Conservation (phyloP, 2,113 vertebrate species). For the Alligator mississippiensis region DNA sequence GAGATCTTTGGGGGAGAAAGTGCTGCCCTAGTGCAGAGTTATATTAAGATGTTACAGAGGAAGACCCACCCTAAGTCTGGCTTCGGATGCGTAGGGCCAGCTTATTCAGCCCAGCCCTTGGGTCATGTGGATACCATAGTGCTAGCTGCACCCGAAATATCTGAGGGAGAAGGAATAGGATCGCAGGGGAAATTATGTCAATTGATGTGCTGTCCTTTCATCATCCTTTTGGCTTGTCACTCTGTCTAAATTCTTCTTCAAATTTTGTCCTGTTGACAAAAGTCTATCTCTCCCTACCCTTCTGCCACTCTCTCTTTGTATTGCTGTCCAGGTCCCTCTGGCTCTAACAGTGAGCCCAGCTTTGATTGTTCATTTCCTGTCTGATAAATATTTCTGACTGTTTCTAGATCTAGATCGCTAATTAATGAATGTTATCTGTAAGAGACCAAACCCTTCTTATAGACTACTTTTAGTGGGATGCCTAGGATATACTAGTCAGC, state of each 20-base stretch:
- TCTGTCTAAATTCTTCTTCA: too few species aligned
- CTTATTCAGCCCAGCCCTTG: slow-evolving; percentile 19
- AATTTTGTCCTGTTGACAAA: not conserved
- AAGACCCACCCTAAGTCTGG: slow-evolving; percentile 34
- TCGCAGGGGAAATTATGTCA: too few species aligned
- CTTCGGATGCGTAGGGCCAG: not conserved
- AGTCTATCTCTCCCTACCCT: not conserved
- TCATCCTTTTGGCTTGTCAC: too few species aligned
- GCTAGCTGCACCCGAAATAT: not conserved
- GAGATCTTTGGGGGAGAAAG: slow-evolving; percentile 9
- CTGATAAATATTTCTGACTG: slow-evolving; percentile 7
- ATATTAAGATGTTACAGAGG: slow-evolving; percentile 23
- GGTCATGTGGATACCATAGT: not conserved
- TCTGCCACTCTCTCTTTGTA: not conserved
- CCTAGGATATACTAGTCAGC: slow-evolving; percentile 52
- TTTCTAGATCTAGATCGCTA: not conserved
- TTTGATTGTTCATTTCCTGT: not conserved
- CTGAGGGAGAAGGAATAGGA: not conserved
- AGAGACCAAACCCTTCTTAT: not conserved
- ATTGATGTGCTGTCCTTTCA: too few species aligned
- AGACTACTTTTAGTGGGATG: slow-evolving; percentile 36
- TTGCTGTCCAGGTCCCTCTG: not conserved
- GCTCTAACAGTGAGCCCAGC: not conserved
- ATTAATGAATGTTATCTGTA: slow-evolving; percentile 10
- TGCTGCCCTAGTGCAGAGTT: slow-evolving; percentile 17